A percentile compares a stretch with the other conserved stretches of the same genome.
Conservation (phyloP, 2,888 invertebrate species). For the Alsophila aescularia region DNA sequence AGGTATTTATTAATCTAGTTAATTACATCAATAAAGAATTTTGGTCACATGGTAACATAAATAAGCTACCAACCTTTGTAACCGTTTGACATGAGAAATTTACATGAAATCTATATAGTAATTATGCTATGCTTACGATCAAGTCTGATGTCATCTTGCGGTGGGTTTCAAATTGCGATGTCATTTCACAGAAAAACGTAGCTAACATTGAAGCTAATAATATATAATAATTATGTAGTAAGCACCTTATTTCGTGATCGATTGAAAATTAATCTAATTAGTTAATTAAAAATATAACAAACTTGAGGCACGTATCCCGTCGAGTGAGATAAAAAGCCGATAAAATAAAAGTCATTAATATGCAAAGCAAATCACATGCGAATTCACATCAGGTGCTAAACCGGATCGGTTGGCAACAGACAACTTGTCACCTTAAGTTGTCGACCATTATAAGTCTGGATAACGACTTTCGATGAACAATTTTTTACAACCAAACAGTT, state of each 20-base stretch:
- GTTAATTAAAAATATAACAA: constrained; percentile 51
- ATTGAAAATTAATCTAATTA: constrained; percentile 23
- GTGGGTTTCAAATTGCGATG: constrained; percentile 12
- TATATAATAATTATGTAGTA: too few relatives aligned
- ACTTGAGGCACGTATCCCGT: constrained; percentile 39
- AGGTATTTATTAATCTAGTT: constrained; percentile 29
- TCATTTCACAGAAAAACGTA: constrained; percentile 19
- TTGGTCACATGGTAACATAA: constrained; percentile 24
- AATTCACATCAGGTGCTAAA: constrained; percentile 78
- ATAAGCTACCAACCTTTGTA: constrained; percentile 23
- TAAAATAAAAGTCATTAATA: constrained; percentile 71
- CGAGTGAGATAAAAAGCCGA: constrained; percentile 60
- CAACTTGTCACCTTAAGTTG: constrained; percentile 70
- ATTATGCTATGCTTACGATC: too few relatives aligned
- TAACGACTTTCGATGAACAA: constrained; percentile 53
- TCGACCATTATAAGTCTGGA: constrained; percentile 50
- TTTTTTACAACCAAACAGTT: constrained; percentile 37
- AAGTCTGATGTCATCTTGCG: constrained; percentile 29
- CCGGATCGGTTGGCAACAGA: constrained; percentile 78
- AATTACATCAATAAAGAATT: constrained; percentile 31
- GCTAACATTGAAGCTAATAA: too few relatives aligned
- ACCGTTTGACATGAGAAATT: constrained; percentile 32
- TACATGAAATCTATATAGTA: too few relatives aligned
- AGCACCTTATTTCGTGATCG: constrained; percentile 17
- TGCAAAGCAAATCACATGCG: constrained; percentile 65